Conservation (phyloP, 2,113 vertebrate genomes). For the Mandrillus leucophaeus region DNA sequence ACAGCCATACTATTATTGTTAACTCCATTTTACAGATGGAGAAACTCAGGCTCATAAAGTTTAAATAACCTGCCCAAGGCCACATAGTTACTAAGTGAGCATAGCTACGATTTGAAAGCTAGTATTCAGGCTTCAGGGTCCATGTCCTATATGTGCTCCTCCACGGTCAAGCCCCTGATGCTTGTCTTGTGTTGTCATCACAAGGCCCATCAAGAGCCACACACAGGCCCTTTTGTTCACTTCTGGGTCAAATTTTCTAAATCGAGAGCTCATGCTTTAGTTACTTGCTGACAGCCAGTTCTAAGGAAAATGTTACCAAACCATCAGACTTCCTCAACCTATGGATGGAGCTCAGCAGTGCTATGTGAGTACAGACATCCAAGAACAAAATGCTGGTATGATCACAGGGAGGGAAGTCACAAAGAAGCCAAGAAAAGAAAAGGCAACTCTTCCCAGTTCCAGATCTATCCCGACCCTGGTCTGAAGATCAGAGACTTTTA, state of each 20-base stretch:
- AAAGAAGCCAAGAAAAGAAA: neutral
- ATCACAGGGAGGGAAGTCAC: neutral
- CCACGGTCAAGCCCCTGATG: rapidly evolving
- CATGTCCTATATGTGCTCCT: no score
- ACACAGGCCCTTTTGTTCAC: neutral
- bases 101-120: neutral
- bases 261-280: neutral
- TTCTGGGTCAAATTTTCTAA: neutral
- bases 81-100: neutral
- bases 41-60: neutral
- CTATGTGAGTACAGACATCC: neutral
- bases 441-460: neutral
- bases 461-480: neutral
- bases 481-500: neutral
- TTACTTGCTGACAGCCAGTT: neutral
- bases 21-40: neutral
- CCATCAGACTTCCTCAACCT: neutral
- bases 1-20: neutral
- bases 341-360: neutral
- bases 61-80: neutral
- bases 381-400: neutral
- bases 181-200: neutral
- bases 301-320: neutral
- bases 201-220: neutral
- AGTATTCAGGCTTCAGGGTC: neutral